Conservation (phyloP, 1,140 invertebrate species). For the Nymphalis io region DNA sequence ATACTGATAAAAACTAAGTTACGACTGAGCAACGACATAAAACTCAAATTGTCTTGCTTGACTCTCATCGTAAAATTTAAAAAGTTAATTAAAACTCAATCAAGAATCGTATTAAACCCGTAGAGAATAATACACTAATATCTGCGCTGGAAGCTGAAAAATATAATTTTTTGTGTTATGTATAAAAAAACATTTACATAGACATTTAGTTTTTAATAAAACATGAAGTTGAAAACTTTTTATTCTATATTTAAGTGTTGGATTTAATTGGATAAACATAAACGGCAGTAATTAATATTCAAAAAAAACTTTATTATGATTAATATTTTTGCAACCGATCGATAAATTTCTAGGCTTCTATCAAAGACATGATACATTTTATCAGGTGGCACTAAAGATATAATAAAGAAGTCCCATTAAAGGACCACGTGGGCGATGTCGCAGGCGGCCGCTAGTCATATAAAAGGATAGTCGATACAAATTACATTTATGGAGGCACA, state of each 20-base stretch:
- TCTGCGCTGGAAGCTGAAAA: constrained; percentile 35
- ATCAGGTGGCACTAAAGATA: constrained; percentile 31
- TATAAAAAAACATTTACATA: constrained; percentile 15
- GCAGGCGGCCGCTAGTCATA: constrained; percentile 37
- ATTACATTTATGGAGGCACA: constrained; percentile 72
- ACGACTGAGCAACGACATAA: constrained; percentile 33
- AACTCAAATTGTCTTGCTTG: constrained; percentile 31
- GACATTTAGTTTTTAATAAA: not conserved
- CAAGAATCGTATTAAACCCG: constrained; percentile 39
- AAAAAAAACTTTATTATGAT: too few relatives aligned
- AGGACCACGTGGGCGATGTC: constrained; percentile 40
- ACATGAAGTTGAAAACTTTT: not conserved
- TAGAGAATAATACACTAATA: constrained; percentile 44
- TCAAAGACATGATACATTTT: constrained; percentile 16
- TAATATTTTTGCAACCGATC: too few relatives aligned
- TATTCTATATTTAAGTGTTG: not conserved
- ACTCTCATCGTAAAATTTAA: constrained; percentile 42
- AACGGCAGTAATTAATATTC: not conserved
- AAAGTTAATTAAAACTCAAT: constrained; percentile 48
- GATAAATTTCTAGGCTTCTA: constrained; percentile 19
- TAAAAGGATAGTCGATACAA: constrained; percentile 59
- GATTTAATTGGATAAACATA: not conserved
- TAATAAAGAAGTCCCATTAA: constrained; percentile 37
- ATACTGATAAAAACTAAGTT: constrained; percentile 34
- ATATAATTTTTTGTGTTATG: constrained; percentile 28